Base-by-base conservation (phyloP, 2,113 vertebrate species). In the Nothobranchius furzeri region DNA sequence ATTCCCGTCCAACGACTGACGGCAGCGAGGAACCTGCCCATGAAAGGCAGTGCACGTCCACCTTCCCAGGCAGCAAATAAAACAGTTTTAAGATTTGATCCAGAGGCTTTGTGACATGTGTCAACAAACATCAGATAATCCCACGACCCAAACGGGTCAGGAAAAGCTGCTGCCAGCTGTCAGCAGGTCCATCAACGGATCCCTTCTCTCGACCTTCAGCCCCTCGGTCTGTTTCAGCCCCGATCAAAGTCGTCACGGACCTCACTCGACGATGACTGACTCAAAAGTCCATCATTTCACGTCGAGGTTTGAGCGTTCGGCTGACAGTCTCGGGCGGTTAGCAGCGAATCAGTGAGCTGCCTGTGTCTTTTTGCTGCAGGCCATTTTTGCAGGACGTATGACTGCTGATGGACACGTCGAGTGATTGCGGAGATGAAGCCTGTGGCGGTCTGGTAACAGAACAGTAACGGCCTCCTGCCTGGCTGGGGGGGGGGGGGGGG, bases 381-480 rank as follows among this genome's bases (percentile, higher is more conserved):
- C 15, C 7, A 6, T 48, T 76, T 59, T 56, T 54, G 54, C 37
- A 52, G 67, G 49, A 61, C 70, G 14, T 54, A 35, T 52, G 52
- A 20, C 69, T 55, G 54, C 12, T 81, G 77, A 87, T 76, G 60
- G 85, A 81, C 73, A 59, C 13, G 12, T 5, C 10, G 8, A 50
- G 57, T 72, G 58, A 81, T 81, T 66, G 80, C 47, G 60, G 45
- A 54, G 50, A 80, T 72, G 81, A 68, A 76, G 56, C 25, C 58
- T 6, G 25, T 73, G 63, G 63, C 11, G 2, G 35, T 61, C 25
- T 24, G 30, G 14, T 0, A 61, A 67, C 47, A 51, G 17, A 57
- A 7, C 47, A 6, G 17, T n/a, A 25, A 43, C 50, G 30, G 40
- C 60, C 70, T 84, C 46, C 45, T 56, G 56, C 12, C 57, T 67